Base-by-base conservation (phyloP, 2,888 invertebrate species). In the Lycia hirtaria region DNA sequence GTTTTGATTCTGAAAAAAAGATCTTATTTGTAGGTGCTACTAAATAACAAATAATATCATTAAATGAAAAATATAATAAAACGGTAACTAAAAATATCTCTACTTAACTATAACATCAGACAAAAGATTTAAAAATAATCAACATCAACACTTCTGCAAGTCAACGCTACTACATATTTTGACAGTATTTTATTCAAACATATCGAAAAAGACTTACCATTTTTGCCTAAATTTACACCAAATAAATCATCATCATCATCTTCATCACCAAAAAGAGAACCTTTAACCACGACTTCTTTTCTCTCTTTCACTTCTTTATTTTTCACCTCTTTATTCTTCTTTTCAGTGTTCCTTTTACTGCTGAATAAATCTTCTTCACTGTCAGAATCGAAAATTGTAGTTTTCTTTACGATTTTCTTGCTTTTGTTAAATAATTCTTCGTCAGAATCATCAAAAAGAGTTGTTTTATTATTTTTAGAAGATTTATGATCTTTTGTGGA, bases 361-460 rank as follows among this genome's bases (percentile, higher is more conserved):
- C 69, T 70, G 65, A 91, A 89, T 10, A 90, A 57, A 22, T 88
- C 87, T 32, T 82, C 83, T 33, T 87, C 88, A 15, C 83, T 85
- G 40, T 88, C 88, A 0, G 88, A 87, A 68, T 85, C 85, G 15
- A 87, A 83, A 17, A 87, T 75, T 12, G 69, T 70, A 4, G 68
- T 54, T 53, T 75, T 75, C 2, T 67, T 64, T 1, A 56, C 26
- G 0, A 12, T 28, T n/a, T 69, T 64, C 54, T 76, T 79, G 14
- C 67, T 76, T 66, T 70, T 75, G 19, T 41, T 47, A 59, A 86
- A 85, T 33, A 90, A 69, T 62, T 85, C 79, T 26, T 73, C 69
- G 24, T 88, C 88, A 22, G 85, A 87, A 38, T 88, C 85, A 30
- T 85, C 82, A 41, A 90, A 87, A 17, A 89, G 52, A 1, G 82